A percentile compares a stretch with the other conserved stretches of the same genome.
Evolutionary conservation across 2,113 vertebrate species (phyloP).

Genomic region (Oncorhynchus nerka): DNA sequence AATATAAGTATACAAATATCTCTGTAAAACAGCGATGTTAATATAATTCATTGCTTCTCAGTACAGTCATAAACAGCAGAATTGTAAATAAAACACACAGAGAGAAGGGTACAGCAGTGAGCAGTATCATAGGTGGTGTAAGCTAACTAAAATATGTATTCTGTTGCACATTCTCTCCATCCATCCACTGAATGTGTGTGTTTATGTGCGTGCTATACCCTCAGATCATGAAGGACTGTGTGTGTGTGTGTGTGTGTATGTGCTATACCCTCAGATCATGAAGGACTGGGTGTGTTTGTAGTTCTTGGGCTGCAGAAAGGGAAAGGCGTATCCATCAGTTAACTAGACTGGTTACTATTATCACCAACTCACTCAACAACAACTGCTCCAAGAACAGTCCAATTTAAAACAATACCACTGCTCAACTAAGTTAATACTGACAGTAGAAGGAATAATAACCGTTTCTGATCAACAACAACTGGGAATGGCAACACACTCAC

Average conservation of each 20-base stretch:
- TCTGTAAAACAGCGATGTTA: background rate
- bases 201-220: background rate
- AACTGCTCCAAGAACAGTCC: constrained; percentile 18
- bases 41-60: background rate
- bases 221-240: constrained; percentile 94
- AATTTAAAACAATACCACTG: background rate
- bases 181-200: background rate
- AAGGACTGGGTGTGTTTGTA: constrained; percentile 96
- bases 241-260: constrained; percentile 78
- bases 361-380: constrained; percentile 13
- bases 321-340: constrained; percentile 18
- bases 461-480: background rate
- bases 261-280: constrained; percentile 79
- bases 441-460: background rate
- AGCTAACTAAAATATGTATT: no score
- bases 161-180: background rate
- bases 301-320: constrained; percentile 71
- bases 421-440: background rate
- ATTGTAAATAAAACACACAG: background rate
- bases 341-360: constrained; percentile 30
- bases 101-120: no score
- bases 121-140: no score
- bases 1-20: constrained; percentile 20
- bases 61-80: background rate
- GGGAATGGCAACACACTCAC: constrained; percentile 63